Evolutionary conservation across 2,113 vertebrate species (phyloP).

Genomic region (Bothrops jararaca): DNA sequence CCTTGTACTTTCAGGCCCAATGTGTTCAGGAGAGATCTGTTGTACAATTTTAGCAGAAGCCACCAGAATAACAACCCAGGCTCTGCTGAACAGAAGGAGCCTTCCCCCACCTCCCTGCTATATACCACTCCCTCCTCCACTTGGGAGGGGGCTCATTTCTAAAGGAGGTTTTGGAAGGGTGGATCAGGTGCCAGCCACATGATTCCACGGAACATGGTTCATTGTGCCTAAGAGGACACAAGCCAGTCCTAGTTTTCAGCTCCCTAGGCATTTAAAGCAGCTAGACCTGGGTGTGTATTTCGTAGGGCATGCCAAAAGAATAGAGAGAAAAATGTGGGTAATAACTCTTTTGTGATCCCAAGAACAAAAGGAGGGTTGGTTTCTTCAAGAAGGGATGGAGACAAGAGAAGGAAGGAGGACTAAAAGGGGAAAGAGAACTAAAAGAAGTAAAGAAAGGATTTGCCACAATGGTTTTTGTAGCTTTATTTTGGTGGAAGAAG

Average conservation of each 20-base stretch:
- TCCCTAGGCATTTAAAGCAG: background rate
- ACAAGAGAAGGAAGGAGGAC: background rate
- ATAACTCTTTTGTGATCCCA: no score
- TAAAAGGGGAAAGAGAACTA: background rate
- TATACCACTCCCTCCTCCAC: no score
- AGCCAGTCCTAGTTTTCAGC: background rate
- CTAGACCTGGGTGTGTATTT: background rate
- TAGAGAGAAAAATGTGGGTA: no score
- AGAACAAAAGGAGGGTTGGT: background rate
- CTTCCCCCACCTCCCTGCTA: background rate
- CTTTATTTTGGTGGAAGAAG: background rate
- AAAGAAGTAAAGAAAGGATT: background rate
- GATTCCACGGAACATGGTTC: background rate
- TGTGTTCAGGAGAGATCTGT: background rate
- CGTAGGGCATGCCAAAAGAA: background rate
- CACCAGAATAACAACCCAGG: background rate
- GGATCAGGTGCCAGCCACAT: slow-evolving; percentile 55
- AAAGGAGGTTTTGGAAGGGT: background rate
- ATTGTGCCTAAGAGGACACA: no score
- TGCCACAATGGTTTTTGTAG: background rate
- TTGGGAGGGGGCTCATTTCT: background rate
- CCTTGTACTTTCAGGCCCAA: background rate
- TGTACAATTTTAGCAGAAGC: background rate
- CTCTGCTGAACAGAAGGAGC: background rate
- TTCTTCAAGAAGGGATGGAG: background rate